A percentile compares a stretch with the other conserved stretches of the same genome.
Evolutionary conservation across 2,797 vertebrate species (phyloP).

Genomic region (Melanotaenia trifasciata): DNA sequence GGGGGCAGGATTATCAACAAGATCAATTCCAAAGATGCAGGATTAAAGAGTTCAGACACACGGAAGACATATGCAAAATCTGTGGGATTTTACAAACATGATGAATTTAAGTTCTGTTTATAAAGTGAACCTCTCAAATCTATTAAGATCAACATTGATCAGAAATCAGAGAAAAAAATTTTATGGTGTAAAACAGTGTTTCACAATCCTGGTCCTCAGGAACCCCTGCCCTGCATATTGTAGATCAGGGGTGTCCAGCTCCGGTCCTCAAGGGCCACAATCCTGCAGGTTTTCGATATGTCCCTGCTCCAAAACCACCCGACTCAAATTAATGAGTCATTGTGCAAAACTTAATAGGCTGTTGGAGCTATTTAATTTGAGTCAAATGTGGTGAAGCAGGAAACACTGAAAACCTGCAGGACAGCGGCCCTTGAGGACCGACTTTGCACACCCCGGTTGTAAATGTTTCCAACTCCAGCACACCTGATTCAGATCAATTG

Average conservation of each 20-base stretch:
- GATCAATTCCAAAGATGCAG: background rate
- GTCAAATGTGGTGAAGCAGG: too few species aligned
- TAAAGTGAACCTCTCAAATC: background rate
- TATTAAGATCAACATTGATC: background rate
- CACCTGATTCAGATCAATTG: background rate
- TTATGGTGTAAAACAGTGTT: too few species aligned
- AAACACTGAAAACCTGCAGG: too few species aligned
- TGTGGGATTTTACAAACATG: background rate
- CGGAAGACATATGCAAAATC: background rate
- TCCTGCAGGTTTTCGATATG: too few species aligned
- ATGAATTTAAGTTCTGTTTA: constrained; percentile 1
- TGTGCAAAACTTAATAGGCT: too few species aligned
- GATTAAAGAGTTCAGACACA: background rate
- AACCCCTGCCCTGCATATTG: background rate
- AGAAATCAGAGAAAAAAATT: background rate
- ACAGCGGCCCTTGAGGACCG: too few species aligned
- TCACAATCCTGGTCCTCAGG: background rate
- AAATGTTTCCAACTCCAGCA: background rate
- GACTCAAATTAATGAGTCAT: too few species aligned
- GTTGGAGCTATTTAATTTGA: too few species aligned
- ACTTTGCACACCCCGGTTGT: too few species aligned
- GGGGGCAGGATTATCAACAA: constrained; percentile 37
- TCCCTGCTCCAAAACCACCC: too few species aligned
- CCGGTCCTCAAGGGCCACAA: too few species aligned
- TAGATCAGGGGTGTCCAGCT: too few species aligned